These are phyloP conservation scores for Lagria hirta DNA, from an alignment of 2,888 invertebrate species.

Conservation along the genomic window DNA sequence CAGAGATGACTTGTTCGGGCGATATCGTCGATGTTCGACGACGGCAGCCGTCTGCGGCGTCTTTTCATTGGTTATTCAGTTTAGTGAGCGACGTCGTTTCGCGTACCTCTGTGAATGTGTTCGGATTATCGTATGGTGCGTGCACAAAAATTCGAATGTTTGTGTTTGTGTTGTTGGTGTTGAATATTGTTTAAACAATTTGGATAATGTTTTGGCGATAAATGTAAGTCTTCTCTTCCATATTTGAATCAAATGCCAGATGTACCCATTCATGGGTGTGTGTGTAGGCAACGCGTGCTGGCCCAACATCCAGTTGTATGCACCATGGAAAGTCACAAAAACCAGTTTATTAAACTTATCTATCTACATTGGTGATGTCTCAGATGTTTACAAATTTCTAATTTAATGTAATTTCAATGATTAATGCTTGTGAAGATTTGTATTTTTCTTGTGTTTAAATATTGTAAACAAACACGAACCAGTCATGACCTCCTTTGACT, in stretches of 20 bases:
- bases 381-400: too few species aligned
- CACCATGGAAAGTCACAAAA: constrained; percentile 10
- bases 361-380: too few species aligned
- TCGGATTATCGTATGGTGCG: constrained; percentile 22
- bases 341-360: constrained; percentile 14
- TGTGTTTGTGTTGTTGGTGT: constrained; percentile 15
- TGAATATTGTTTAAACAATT: constrained; percentile 17
- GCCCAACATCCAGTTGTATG: constrained; percentile 8
- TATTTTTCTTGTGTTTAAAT: too few species aligned
- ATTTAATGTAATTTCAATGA: too few species aligned
- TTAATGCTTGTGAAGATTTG: too few species aligned
- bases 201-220: constrained; percentile 9
- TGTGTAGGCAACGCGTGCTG: constrained; percentile 19
- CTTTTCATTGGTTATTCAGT: constrained; percentile 25
- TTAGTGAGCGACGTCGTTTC: constrained; percentile 21
- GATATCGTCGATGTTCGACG: constrained; percentile 7
- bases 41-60: constrained; percentile 17
- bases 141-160: constrained; percentile 16
- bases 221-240: constrained; percentile 3
- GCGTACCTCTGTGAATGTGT: constrained; percentile 10
- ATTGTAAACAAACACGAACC: too few species aligned
- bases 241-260: constrained; percentile 1
- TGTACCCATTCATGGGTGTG: constrained; percentile 19
- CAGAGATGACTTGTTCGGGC: constrained; percentile 14
- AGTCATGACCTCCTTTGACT: too few species aligned